Evolutionary conservation across 2,888 invertebrate genomes (phyloP).

Genomic region (Nomada hirtipes): DNA sequence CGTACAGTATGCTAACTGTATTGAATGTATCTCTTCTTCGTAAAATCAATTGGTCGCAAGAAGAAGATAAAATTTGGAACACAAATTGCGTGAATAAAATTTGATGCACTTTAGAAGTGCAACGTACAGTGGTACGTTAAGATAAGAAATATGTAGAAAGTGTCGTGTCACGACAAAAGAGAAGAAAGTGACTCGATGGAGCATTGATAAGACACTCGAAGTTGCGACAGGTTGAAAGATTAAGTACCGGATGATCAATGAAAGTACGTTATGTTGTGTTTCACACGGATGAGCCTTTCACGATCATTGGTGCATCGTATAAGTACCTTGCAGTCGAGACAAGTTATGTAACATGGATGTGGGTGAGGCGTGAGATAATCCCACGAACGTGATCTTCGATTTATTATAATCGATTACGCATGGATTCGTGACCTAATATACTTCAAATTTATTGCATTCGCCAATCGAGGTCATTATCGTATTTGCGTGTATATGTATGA

Average conservation of each 20-base stretch:
- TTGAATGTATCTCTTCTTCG: neutral
- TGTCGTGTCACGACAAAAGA: neutral
- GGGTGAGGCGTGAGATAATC: constrained; percentile 80
- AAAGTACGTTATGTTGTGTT: constrained; percentile 53
- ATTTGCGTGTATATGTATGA: neutral
- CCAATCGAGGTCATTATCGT: constrained; percentile 21
- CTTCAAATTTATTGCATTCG: neutral
- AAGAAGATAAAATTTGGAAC: neutral
- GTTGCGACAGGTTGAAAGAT: neutral
- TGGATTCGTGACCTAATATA: constrained; percentile 25
- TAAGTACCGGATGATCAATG: constrained; percentile 65
- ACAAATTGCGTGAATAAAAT: neutral
- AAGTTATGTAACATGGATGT: constrained; percentile 74
- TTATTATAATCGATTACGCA: constrained; percentile 44
- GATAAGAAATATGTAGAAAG: neutral
- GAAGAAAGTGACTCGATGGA: neutral
- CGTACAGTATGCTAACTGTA: neutral
- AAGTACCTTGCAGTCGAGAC: constrained; percentile 35
- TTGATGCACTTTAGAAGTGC: neutral
- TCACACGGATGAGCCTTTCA: constrained; percentile 76
- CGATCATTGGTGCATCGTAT: constrained; percentile 74
- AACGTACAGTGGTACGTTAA: neutral
- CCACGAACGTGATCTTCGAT: constrained; percentile 67
- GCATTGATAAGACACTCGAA: neutral
- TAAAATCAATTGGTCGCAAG: constrained; percentile 6